Percentiles rank a stretch among this genome's conserved stretches.
These are phyloP conservation scores for Lepidurus packardi DNA, from an alignment of 1,140 invertebrate species.

Conservation along the genomic window DNA sequence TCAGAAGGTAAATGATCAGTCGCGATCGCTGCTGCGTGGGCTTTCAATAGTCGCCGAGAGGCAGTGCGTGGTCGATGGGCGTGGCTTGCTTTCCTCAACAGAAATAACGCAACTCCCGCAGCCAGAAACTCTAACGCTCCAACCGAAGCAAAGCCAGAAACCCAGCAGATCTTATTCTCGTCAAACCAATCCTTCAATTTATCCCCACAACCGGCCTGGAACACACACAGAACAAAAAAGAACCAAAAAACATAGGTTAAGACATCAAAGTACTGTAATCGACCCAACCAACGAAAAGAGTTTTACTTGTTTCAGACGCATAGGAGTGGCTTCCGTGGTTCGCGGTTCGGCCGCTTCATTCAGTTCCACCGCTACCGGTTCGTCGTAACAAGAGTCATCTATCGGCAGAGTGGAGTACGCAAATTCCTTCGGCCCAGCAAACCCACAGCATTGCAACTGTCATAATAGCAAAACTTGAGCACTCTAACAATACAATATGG, in stretches of 20 bases:
- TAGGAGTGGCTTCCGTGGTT: slow-evolving; percentile 24
- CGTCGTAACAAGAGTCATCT: slow-evolving; percentile 46
- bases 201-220: slow-evolving; percentile 29
- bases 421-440: slow-evolving; percentile 47
- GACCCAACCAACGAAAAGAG: too few relatives aligned
- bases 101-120: slow-evolving; percentile 32
- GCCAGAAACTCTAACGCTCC: slow-evolving; percentile 36
- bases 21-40: slow-evolving; percentile 24
- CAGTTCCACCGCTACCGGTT: slow-evolving; percentile 21
- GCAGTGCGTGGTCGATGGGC: slow-evolving; percentile 26
- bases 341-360: slow-evolving; percentile 17
- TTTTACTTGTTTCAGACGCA: not conserved
- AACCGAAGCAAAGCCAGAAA: slow-evolving; percentile 33
- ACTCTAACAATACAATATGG: too few relatives aligned
- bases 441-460: slow-evolving; percentile 48
- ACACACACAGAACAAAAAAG: not conserved
- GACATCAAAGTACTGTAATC: not conserved
- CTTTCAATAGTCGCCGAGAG: slow-evolving; percentile 18
- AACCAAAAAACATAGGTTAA: not conserved
- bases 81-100: slow-evolving; percentile 28
- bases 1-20: slow-evolving; percentile 31
- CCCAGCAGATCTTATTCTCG: slow-evolving; percentile 34
- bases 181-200: slow-evolving; percentile 34
- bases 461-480: too few relatives aligned
- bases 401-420: slow-evolving; percentile 45